Evolutionary conservation across 2,888 invertebrate genomes (phyloP).

Genomic region (Charanyca ferruginea): DNA sequence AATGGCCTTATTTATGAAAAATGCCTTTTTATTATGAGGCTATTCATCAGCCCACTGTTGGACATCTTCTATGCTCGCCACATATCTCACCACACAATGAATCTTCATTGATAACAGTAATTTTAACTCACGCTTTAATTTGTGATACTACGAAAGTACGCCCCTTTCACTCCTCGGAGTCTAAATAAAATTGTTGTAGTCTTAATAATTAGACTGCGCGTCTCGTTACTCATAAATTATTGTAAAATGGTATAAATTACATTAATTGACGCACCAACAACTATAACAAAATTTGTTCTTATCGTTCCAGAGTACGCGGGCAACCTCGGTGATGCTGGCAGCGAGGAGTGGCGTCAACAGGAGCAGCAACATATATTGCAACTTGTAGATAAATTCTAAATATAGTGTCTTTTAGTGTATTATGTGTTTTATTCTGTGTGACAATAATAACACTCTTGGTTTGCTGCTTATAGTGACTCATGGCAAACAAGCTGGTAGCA

Average conservation of each 20-base stretch:
- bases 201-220: neutral
- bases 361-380: constrained; percentile 98
- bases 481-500: too few relatives aligned
- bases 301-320: constrained; percentile 96
- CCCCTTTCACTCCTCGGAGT: too few relatives aligned
- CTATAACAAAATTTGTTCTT: neutral
- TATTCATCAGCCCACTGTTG: neutral
- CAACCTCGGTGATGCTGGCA: constrained; percentile 97
- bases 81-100: neutral
- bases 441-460: neutral
- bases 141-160: too few relatives aligned
- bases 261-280: neutral
- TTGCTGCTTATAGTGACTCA: too few relatives aligned
- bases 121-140: too few relatives aligned
- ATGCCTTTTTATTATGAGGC: too few relatives aligned
- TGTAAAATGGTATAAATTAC: neutral
- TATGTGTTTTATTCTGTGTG: constrained; percentile 20
- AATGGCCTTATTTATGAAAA: neutral
- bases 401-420: constrained; percentile 4
- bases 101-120: too few relatives aligned
- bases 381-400: constrained; percentile 97
- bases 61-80: too few relatives aligned
- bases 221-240: neutral
- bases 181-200: too few relatives aligned
- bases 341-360: constrained; percentile 95